Base-by-base conservation (phyloP, 2,113 vertebrate genomes). In the Labeo catla region DNA sequence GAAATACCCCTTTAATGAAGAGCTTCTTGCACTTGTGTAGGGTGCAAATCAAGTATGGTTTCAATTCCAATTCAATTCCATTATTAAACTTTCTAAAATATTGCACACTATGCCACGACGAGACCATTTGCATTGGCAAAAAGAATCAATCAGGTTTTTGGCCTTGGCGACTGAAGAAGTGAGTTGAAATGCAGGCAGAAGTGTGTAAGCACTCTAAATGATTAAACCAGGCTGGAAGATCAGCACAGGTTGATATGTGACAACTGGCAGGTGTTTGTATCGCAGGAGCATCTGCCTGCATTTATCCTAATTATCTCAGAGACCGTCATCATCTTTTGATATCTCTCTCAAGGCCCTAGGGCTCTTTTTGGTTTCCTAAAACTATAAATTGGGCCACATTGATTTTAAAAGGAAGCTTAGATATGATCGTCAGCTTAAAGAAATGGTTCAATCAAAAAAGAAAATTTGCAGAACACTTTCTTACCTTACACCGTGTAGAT, bases 211-310 rank as follows among this genome's bases (percentile, higher is more conserved):
- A 90, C 91, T 92, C 88, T 81, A 79, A 43, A 83, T 88, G 87
- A 92, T 92, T 88, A 89, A 87, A 87, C 78, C 47, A 72, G 85
- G 45, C 39, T 61, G 57, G 39, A 81, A 2, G 50, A 21, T 57
- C 45, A 21, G 88, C 70, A 88, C 88, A 90, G 87, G 82, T 88
- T 89, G 66, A 88, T 87, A 90, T 89, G 87, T 81, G 79, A 50
- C 52, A 86, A 82, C 79, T 89, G 88, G 88, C 79, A 49, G 3
- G 52, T 84, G n/a, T 61, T 83, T 79, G 86, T 76, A 45, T 63
- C 80, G 4, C 36, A 66, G 85, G 81, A 87, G 84, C 90, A 91
- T 90, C 90, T 91, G 90, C 81, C 76, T 54, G 12, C 87, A 80
- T 90, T 89, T 86, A 88, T 84, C 50, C 59, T 65, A 84, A 87